A percentile compares a stretch with the other conserved stretches of the same genome.
These are phyloP conservation scores for Hydroisotoma schaefferi DNA, from an alignment of 2,888 invertebrate genomes.

Conservation along the genomic window DNA sequence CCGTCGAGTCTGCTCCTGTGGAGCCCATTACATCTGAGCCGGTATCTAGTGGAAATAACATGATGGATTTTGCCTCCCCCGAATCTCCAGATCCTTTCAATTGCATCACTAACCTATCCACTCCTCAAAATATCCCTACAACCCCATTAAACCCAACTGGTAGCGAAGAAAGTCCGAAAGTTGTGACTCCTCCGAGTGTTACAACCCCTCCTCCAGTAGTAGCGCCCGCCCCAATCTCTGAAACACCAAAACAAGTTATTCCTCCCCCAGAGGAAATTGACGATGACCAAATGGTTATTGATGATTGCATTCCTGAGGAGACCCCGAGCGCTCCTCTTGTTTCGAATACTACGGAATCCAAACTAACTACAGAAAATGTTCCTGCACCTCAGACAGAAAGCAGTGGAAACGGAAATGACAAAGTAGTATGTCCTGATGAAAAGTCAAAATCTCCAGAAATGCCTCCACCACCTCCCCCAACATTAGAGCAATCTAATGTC, in stretches of 20 bases:
- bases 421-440: background rate
- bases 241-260: conserved; percentile 3
- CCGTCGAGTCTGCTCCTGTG: background rate
- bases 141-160: conserved; percentile 26
- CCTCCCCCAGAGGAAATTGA: conserved; percentile 25
- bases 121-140: conserved; percentile 41
- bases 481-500: background rate
- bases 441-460: conserved; percentile 16
- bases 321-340: no score
- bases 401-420: background rate
- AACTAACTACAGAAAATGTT: background rate
- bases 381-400: background rate
- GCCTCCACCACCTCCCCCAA: conserved; percentile 21
- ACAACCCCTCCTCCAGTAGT: conserved; percentile 17
- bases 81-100: conserved; percentile 44
- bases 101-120: conserved; percentile 22
- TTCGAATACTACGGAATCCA: background rate
- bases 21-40: conserved; percentile 3
- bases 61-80: conserved; percentile 34
- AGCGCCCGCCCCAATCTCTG: background rate
- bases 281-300: conserved; percentile 39
- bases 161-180: conserved; percentile 18
- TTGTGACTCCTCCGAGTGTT: conserved; percentile 27
- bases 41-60: background rate
- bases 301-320: conserved; percentile 16